Evolutionary conservation across 2,113 vertebrate genomes (phyloP), one percentile per base, ranked within the genome.

Genomic region (Ailuropoda melanoleuca): DNA sequence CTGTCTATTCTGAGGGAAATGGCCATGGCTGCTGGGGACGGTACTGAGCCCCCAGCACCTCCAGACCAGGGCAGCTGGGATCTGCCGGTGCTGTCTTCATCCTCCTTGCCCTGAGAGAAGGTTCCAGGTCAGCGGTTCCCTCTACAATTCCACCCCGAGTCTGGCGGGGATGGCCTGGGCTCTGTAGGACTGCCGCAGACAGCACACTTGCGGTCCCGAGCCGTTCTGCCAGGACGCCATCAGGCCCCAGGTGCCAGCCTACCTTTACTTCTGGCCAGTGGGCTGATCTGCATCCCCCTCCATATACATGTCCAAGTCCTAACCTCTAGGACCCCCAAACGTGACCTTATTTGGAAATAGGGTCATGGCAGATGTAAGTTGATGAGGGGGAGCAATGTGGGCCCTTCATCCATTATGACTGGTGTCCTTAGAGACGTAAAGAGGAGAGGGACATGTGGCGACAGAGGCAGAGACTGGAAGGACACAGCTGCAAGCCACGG

Each of bases 371-470:
- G 37, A 29, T 74, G n/a, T 13, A 31, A 23, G 21, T 23, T 13
- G 46, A 46, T 64, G 91, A 60, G 60, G 60, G 39, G 46, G n/a
- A 46, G 55, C 6, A 6, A 56, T 21, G 15, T 17, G 24, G n/a
- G 60, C 46, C 50, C 62, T 68, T 31, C 34, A 5, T 46, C 46
- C 19, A 2, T 12, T 19, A 11, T n/a, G 39, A 58, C 17, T 43
- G 34, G 18, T 39, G 8, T 81, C 70, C 86, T 68, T 75, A 2
- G 60, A 93, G 19, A 68, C n/a, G 43, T n/a, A 29, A 26, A 46
- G 50, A 7, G 8, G 72, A 58, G 34, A 81, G 68, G 18, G 31
- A 31, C 56, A 1, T 0, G 18, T 31, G 19, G 4, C 0, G 1
- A 23, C 50, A 43, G 90, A 64, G 39, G 77, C 85, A 12, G 50